Evolutionary conservation across 2,888 invertebrate genomes (phyloP), one percentile per base, ranked within the genome.

Genomic region (Terebella lapidaria): DNA sequence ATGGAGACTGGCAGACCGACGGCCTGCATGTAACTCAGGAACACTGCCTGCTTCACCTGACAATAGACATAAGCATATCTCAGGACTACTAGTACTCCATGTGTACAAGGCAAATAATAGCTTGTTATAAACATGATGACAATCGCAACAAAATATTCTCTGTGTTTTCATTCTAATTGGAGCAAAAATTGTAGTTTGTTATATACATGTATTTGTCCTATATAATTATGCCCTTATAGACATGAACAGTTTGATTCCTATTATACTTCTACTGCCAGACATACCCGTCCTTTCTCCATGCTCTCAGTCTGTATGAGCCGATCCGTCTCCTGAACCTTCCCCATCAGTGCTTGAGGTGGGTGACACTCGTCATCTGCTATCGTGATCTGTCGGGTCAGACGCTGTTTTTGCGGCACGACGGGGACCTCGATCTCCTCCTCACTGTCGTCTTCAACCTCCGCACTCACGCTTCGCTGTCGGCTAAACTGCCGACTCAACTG

Each of bases 21-120:
- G 46, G 95, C 93, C 80, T 86, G 86, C 68, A 94, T 84, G 79
- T 96, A 97, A 79, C 92, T 89, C 71, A 89, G 86, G 82, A 95
- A 95, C 0, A 96, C 94, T 62, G 84, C 83, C 85, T 89, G 87
- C 81, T 92, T 91, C 1, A 97, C 92, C 81, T 82, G 66, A 10
- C 26, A 51, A 22, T 4, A 51, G 20, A 55, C 42, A 35, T 10
- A 35, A 35, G n/a, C 42, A 35, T 30, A 42, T 49, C 22, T 45
- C 22, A 52, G 4, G 5, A 57, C n/a, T 49, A 49, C 27, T 10
- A 26, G 35, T 15, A 5, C 2, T 56, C 49, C 25, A 28, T 3
- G 22, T 28, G 18, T 26, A 26, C 25, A 53, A 53, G n/a, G n/a
- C 3, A 25, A 35, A 25, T n/a, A n/a, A n/a, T n/a, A n/a, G n/a